These are phyloP conservation scores for Masticophis lateralis DNA, from an alignment of 2,797 vertebrate species.

Conservation along the genomic window DNA sequence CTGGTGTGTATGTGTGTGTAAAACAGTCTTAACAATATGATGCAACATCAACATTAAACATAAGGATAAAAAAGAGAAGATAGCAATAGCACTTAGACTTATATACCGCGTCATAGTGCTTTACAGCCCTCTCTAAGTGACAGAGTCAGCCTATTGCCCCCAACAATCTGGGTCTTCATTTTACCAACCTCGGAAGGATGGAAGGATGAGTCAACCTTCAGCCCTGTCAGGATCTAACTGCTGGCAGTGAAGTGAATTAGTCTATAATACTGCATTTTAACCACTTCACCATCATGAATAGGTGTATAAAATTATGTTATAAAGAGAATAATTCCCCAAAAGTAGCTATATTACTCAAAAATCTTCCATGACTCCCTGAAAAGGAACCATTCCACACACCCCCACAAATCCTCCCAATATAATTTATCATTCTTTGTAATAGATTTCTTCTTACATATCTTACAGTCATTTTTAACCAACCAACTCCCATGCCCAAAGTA, in stretches of 20 bases:
- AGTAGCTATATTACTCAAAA: background rate
- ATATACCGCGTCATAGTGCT: too few species aligned
- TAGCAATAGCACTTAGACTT: background rate
- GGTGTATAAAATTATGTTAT: background rate
- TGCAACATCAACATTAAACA: background rate
- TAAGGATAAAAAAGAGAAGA: background rate
- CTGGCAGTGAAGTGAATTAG: background rate
- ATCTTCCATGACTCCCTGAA: background rate
- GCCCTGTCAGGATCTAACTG: background rate
- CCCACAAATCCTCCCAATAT: background rate
- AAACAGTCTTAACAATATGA: background rate
- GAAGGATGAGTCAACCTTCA: background rate
- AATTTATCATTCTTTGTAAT: background rate
- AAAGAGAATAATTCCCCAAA: background rate
- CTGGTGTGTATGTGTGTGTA: too few species aligned
- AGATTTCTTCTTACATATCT: background rate
- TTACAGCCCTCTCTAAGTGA: too few species aligned
- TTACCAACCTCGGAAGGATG: too few species aligned
- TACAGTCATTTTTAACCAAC: background rate
- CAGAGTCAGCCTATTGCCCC: too few species aligned
- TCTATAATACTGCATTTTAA: too few species aligned
- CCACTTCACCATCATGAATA: too few species aligned
- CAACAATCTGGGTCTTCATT: too few species aligned
- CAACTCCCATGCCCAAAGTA: background rate
- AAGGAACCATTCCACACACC: background rate